Base-by-base conservation (phyloP, 2,888 invertebrate genomes). In the Yponomeuta malinellus region DNA sequence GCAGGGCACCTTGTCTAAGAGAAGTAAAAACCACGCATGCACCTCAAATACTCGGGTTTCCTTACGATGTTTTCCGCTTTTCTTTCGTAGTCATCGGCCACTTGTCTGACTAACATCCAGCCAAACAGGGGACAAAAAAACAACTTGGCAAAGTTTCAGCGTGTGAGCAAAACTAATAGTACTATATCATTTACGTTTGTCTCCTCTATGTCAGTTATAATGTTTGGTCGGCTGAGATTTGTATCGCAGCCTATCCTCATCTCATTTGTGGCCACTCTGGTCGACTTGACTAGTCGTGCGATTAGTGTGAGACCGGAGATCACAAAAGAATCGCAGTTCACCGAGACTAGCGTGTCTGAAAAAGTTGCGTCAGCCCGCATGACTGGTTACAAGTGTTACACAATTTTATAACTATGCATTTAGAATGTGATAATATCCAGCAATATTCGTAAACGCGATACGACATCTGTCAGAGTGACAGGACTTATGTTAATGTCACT, bases 61-160 rank as follows among this genome's bases (percentile, higher is more conserved):
- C 43, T 43, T 1, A 43, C 43, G 9, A 5, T 43, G 43, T 43
- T 59, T 59, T 4, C 15, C 52, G 15, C 52, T 59, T 12, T 59
- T 59, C 52, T 59, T 12, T 59, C 52, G 4, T 59, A 12, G 0
- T 1, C 4, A 12, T 59, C 12, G 15, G 12, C 52, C 8, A 8
- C 43, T 12, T 31, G 69, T 68, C 67, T 31, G 70, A 73, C 68
- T 63, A 70, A 64, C 70, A 65, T 59, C 64, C 74, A 75, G 71
- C 74, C 70, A 72, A 73, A 70, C 72, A 66, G 75, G 78, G 75
- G 75, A 81, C 81, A 74, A 83, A 83, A 85, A 69, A 87, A 86
- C 83, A 79, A 15, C 52, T 88, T 89, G 88, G 88, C 89, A 81
- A 75, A 76, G 79, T 79, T 84, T 88, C 88, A 83, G 86, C 78